Conservation (phyloP, 2,113 vertebrate genomes). For the Isichthys henryi region DNA sequence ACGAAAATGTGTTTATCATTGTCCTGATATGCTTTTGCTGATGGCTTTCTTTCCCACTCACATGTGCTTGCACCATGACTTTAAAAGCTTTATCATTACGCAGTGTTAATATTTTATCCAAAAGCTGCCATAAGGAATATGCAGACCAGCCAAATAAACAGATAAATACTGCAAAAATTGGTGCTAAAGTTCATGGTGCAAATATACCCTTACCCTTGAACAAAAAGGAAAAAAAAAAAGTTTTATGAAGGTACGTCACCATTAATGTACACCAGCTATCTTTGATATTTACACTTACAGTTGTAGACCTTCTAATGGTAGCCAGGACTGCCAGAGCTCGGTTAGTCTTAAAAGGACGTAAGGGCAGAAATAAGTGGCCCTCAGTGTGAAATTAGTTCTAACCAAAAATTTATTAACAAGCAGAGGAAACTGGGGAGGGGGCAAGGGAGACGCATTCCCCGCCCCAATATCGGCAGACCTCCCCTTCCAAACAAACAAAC, state of each 20-base stretch:
- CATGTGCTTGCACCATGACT: constrained; percentile 29
- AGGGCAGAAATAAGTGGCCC: background rate
- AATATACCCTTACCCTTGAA: background rate
- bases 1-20: constrained; percentile 39
- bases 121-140: background rate
- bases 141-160: background rate
- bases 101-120: background rate
- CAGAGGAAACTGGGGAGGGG: background rate
- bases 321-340: background rate
- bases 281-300: background rate
- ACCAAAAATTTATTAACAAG: background rate
- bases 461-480: background rate
- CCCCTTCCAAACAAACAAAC: background rate
- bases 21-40: constrained; percentile 50
- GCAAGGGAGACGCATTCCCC: background rate
- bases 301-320: background rate
- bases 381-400: background rate
- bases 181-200: background rate
- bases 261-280: background rate
- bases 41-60: constrained; percentile 38
- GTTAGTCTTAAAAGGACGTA: background rate
- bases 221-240: background rate
- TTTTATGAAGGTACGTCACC: background rate
- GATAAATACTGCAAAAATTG: background rate
- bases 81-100: background rate